Percentiles rank a stretch among this genome's conserved stretches.
These are phyloP conservation scores for Nothocercus nigrocapillus DNA, from an alignment of 2,113 vertebrate genomes.

Conservation along the genomic window DNA sequence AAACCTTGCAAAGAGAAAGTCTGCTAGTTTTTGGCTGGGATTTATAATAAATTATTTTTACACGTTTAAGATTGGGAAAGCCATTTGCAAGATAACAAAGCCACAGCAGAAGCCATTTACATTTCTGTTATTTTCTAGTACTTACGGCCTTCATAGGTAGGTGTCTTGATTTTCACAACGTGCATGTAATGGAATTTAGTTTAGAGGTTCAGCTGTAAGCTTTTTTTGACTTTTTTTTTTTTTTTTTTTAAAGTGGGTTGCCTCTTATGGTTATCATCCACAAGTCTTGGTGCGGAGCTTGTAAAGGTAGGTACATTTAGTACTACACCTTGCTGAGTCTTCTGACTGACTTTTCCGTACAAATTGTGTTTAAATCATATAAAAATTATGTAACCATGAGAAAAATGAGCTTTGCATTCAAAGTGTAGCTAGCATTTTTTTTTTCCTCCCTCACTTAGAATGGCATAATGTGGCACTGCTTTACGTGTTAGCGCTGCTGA, in stretches of 20 bases:
- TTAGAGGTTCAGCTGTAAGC: neutral
- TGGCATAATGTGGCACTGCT: accelerated
- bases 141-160: neutral
- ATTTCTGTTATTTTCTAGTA: neutral
- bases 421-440: neutral
- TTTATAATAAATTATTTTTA: neutral
- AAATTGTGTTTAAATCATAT: neutral
- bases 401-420: neutral
- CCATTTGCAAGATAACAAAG: neutral
- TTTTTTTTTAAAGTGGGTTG: conserved; percentile 84
- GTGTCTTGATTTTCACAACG: neutral
- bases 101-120: neutral
- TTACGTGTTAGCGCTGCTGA: neutral
- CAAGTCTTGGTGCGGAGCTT: conserved; percentile 98
- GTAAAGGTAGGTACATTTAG: conserved; percentile 86
- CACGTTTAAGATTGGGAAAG: neutral
- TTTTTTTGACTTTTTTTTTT: neutral
- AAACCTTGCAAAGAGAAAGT: neutral
- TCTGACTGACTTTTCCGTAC: neutral
- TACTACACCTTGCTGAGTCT: neutral
- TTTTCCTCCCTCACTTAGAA: neutral
- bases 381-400: neutral
- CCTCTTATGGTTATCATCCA: conserved; percentile 97
- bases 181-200: neutral
- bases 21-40: neutral